Evolutionary conservation across 2,113 vertebrate genomes (phyloP).

Genomic region (Syngnathus scovelli): DNA sequence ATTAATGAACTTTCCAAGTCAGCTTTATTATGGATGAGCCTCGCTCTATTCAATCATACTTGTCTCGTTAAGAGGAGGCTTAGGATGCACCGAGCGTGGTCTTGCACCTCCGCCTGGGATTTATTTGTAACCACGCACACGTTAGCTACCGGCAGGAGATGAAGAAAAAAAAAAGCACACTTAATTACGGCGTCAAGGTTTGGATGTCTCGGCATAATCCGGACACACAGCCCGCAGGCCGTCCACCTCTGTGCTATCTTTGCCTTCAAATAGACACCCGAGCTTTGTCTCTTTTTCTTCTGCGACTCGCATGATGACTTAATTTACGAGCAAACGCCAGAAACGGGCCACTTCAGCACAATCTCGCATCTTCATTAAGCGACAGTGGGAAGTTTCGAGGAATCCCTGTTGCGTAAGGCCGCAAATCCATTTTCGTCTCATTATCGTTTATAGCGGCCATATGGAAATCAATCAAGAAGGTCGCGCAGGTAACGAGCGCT

Average conservation of each 20-base stretch:
- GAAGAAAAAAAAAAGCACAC: constrained; percentile 1
- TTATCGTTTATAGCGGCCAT: constrained; percentile 21
- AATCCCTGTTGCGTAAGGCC: constrained; percentile 25
- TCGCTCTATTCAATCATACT: constrained; percentile 33
- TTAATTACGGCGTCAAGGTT: constrained; percentile 5
- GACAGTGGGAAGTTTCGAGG: constrained; percentile 29
- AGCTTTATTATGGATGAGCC: constrained; percentile 45
- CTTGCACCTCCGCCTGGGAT: constrained; percentile 20
- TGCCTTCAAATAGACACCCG: not conserved
- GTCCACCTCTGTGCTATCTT: not conserved
- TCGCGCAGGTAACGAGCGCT: constrained; percentile 3
- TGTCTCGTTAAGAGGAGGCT: constrained; percentile 10
- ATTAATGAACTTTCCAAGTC: constrained; percentile 42
- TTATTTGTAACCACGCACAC: constrained; percentile 16
- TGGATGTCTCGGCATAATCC: constrained; percentile 5
- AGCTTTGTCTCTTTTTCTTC: not conserved
- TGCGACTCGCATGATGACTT: not conserved
- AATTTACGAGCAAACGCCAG: constrained; percentile 44
- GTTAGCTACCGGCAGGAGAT: not conserved
- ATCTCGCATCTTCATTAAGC: constrained; percentile 26
- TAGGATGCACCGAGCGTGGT: constrained; percentile 13
- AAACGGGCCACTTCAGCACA: constrained; percentile 41
- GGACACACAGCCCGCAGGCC: not conserved
- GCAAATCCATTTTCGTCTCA: constrained; percentile 36
- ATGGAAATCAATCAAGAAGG: constrained; percentile 13